phyloP scores from a whole-genome alignment of 2,888 invertebrate species.

The Caenorhabditis panamensis region DNA sequence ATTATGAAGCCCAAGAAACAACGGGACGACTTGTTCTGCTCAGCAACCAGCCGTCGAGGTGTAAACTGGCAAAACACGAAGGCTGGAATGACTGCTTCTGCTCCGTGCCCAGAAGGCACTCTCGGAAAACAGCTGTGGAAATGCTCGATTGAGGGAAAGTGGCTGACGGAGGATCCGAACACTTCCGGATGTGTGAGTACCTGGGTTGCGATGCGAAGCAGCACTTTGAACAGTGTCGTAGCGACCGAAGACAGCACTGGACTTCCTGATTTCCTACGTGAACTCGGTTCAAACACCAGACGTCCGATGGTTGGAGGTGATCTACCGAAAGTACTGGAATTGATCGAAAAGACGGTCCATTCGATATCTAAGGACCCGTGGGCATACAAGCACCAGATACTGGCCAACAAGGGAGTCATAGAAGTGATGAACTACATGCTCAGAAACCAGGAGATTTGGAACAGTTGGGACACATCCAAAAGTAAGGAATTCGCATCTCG shows the following conservation, averaged over 20 bases:
- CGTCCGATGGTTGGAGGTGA: constrained; percentile 73
- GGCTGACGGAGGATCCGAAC: constrained; percentile 64
- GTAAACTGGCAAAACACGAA: constrained; percentile 56
- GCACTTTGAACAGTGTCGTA: constrained; percentile 37
- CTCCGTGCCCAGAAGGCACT: constrained; percentile 54
- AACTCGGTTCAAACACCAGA: constrained; percentile 46
- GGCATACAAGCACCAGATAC: constrained; percentile 35
- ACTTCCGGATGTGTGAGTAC: constrained; percentile 59
- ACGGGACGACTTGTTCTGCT: constrained; percentile 37
- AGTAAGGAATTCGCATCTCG: constrained; percentile 42
- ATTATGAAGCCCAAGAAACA: constrained; percentile 8
- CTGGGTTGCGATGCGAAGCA: constrained; percentile 47
- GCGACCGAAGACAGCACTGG: constrained; percentile 47
- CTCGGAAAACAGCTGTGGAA: constrained; percentile 66
- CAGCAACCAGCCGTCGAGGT: constrained; percentile 36
- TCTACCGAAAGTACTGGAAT: constrained; percentile 60
- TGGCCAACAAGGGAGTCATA: constrained; percentile 43
- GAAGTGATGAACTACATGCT: constrained; percentile 63
- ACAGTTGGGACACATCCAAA: constrained; percentile 46
- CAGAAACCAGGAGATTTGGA: constrained; percentile 56
- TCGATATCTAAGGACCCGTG: constrained; percentile 51
- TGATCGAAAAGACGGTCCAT: constrained; percentile 60
- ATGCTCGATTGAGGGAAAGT: constrained; percentile 67
- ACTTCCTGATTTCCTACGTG: constrained; percentile 61
- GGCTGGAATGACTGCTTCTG: constrained; percentile 34